Percentiles rank a stretch among this genome's conserved stretches.
These are phyloP conservation scores for Mystacides longicornis DNA, from an alignment of 2,888 invertebrate genomes.

Conservation along the genomic window DNA sequence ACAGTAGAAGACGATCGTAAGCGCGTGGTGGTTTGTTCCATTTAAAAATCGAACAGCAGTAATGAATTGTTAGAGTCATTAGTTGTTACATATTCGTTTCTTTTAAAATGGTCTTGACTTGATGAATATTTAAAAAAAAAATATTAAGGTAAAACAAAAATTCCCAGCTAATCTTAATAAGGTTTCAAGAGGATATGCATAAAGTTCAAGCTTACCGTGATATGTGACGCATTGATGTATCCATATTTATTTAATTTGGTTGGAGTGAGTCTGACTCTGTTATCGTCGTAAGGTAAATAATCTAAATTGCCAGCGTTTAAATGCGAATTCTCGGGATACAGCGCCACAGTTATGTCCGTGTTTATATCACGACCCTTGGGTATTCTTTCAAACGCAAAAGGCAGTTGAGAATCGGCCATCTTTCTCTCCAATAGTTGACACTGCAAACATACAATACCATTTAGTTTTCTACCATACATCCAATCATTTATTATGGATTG, in stretches of 20 bases:
- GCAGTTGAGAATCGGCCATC: slow-evolving; percentile 65
- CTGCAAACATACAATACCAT: slow-evolving; percentile 36
- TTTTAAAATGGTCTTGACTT: no score
- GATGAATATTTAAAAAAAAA: no score
- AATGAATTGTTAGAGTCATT: no score
- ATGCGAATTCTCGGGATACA: slow-evolving; percentile 60
- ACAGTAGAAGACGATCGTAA: no score
- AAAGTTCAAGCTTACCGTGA: slow-evolving; percentile 53
- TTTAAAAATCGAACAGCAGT: no score
- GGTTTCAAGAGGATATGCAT: no score
- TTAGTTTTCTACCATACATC: no score
- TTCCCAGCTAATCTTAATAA: no score
- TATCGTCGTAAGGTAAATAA: slow-evolving; percentile 86
- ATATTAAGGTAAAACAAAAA: no score
- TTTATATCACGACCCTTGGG: slow-evolving; percentile 64
- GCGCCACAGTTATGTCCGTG: slow-evolving; percentile 64
- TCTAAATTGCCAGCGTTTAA: slow-evolving; percentile 54
- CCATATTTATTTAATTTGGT: slow-evolving; percentile 77
- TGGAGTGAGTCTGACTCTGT: slow-evolving; percentile 75
- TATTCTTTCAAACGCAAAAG: slow-evolving; percentile 81
- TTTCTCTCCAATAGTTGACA: slow-evolving; percentile 59
- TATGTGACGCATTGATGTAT: slow-evolving; percentile 88
- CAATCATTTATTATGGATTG: no score
- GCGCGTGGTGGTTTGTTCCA: no score
- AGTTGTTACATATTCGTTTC: no score